Evolutionary conservation across 2,797 vertebrate genomes (phyloP), one percentile per base, ranked within the genome.

Genomic region (Rhabdophis nuchalis): DNA sequence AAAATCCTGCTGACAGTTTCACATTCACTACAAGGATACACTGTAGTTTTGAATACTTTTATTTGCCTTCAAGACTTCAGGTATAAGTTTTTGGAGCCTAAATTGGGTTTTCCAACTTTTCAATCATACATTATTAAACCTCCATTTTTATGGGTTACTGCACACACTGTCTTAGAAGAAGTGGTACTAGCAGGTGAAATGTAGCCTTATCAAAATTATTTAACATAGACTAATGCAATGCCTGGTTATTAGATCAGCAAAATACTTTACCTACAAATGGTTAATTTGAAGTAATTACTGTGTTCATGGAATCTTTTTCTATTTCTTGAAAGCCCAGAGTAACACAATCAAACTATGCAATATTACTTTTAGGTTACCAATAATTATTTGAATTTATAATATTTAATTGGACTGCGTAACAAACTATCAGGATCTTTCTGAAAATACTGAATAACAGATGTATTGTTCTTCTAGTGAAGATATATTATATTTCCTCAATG

Each of bases 1-100:
- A 99, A 98, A 99, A 99, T 99, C 98, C 98, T 98, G 99, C 99
- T 99, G 99, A 99, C 98, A 98, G 98, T 98, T 98, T 98, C 98
- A 98, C 98, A 98, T 97, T 97, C 97, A 96, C 97, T 95, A 97
- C 97, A 97, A 98, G 97, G 97, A 97, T 97, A 97, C 88, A 92
- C 88, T 95, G 93, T 90, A 96, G 95, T 96, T 97, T 96, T 96
- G 95, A 96, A 94, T 97, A 96, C 94, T 97, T 97, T 97, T 97
- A 97, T 97, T 97, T 97, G 95, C 93, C 93, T 86, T 93, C 94
- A 97, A 97, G 96, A 95, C 88, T 50, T 93, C 7, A 52, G 88
- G 72, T 93, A 92, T 58, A n/a, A n/a, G 68, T 92, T 93, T 85
- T 93, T 86, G 92, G 95, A 96, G 92, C 88, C 61, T 89, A 90